Evolutionary conservation across 2,888 invertebrate genomes (phyloP).

Genomic region (Cheilosia impressa): DNA sequence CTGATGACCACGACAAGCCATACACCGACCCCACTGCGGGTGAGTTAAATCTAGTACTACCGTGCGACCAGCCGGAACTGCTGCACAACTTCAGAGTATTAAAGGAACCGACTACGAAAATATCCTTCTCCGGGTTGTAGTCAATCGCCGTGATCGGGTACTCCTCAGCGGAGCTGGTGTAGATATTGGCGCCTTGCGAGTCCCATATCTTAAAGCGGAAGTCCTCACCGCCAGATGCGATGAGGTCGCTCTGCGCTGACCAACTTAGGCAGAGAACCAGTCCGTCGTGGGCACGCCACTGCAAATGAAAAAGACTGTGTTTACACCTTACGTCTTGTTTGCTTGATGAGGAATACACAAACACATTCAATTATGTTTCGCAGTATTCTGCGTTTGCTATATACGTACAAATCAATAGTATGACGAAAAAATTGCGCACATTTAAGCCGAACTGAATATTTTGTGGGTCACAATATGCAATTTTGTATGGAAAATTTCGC

Average conservation of each 20-base stretch:
- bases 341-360: too few species aligned
- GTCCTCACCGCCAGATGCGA: constrained; percentile 98
- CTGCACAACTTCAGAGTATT: constrained; percentile 97
- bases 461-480: too few species aligned
- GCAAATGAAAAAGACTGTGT: background rate
- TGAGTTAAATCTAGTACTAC: constrained; percentile 89
- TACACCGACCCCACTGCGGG: constrained; percentile 95
- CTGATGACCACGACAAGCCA: constrained; percentile 95
- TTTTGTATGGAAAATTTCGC: too few species aligned
- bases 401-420: too few species aligned
- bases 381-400: too few species aligned
- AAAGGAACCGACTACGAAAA: constrained; percentile 96
- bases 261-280: constrained; percentile 96
- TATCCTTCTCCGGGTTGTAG: constrained; percentile 96
- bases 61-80: constrained; percentile 96
- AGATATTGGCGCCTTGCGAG: constrained; percentile 93
- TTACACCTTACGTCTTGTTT: too few species aligned
- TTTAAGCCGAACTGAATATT: too few species aligned
- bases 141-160: constrained; percentile 95
- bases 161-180: constrained; percentile 92
- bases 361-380: too few species aligned
- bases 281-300: constrained; percentile 99
- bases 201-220: constrained; percentile 95
- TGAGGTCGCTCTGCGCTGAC: constrained; percentile 95
- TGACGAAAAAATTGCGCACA: too few species aligned